Evolutionary conservation across 2,113 vertebrate species (phyloP), one percentile per base, ranked within the genome.

Genomic region (Corythornis madagascariensis): DNA sequence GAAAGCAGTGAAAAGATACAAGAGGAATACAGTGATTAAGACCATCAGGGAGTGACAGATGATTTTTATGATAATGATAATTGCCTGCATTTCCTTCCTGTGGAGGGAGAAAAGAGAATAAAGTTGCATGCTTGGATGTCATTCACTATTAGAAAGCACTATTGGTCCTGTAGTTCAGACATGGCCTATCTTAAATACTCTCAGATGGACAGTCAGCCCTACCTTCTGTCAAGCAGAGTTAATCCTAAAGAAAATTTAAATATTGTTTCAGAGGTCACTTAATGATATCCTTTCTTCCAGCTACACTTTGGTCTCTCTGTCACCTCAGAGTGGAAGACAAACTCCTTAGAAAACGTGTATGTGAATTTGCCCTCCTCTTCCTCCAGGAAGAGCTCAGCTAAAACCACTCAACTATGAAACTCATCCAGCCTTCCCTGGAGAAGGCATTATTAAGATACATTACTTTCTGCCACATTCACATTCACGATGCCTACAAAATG

Each of bases 331-430:
- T 53, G 71, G 67, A 76, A 85, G 50, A 63, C 56, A 77, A 80
- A 50, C 14, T 71, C 31, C 31, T 60, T 45, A 28, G 42, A 17
- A 3, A 65, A 90, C 42, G 35, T 0, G 2, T 4, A 53, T 28
- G 63, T 50, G 56, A 92, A 74, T 86, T 80, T 71, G 31, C 60
- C 77, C 24, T 90, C 66, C 57, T 75, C 33, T 70, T 80, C 55
- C 47, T 76, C 31, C 64, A 77, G 79, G 52, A 90, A 90, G 22
- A 80, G 60, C 83, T 90, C 91, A 71, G 86, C 76, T 73, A 80
- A 90, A 93, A 47, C 65, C 47, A 50, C 52, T 74, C 56, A 33
- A 1, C 65, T 80, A 55, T 64, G 66, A 59, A 92, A 70, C 64
- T 77, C 83, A 73, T 66, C 66, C 69, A 63, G 76, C 43, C 28